These are phyloP conservation scores for Drosophila lacteicornis DNA, from an alignment of 1,140 invertebrate species.

Conservation along the genomic window DNA sequence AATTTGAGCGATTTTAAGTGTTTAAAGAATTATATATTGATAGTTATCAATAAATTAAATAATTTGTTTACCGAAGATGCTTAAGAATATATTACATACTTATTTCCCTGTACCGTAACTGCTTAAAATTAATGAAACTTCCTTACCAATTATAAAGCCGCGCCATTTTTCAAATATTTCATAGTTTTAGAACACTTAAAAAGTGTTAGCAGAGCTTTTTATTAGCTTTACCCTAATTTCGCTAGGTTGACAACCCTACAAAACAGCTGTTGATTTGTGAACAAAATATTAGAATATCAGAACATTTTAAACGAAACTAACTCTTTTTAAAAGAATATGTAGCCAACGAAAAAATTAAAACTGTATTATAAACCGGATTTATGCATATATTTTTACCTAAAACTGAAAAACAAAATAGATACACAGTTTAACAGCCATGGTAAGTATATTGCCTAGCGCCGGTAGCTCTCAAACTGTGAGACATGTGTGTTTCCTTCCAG, in stretches of 20 bases:
- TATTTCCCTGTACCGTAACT: neutral
- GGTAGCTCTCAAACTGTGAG: neutral
- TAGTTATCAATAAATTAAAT: too few relatives aligned
- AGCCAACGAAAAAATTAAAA: neutral
- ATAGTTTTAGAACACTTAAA: neutral
- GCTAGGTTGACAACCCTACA: neutral
- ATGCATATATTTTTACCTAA: too few relatives aligned
- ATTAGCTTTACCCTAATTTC: neutral
- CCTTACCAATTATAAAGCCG: neutral
- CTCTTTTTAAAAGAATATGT: rapidly evolving
- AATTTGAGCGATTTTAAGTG: neutral
- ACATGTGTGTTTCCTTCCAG: slow-evolving; percentile 16
- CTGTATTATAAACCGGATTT: neutral
- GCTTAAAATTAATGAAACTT: too few relatives aligned
- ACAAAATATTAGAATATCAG: too few relatives aligned
- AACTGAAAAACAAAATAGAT: neutral
- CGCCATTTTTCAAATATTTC: neutral
- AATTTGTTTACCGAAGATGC: too few relatives aligned
- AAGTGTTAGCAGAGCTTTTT: neutral
- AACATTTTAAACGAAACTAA: neutral
- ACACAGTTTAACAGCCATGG: slow-evolving; percentile 32
- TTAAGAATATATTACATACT: neutral
- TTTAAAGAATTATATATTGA: neutral
- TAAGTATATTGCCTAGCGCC: slow-evolving; percentile 1
- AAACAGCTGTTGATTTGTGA: slow-evolving; percentile 11